Evolutionary conservation across 2,113 vertebrate species (phyloP), one percentile per base, ranked within the genome.

Genomic region (Labeo rohita): DNA sequence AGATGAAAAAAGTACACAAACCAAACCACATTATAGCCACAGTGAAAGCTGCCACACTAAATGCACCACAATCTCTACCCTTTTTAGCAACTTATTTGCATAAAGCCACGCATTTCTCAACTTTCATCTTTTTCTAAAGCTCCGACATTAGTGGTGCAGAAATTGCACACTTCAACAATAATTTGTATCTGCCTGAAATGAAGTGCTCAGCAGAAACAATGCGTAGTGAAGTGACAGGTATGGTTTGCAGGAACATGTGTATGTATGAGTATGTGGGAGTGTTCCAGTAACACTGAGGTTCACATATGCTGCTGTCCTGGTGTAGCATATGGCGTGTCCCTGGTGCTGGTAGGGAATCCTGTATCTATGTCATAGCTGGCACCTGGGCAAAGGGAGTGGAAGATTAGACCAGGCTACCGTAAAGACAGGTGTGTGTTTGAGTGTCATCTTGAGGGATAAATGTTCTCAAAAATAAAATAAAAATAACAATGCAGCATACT

Each of bases 311-410:
- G 63, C 73, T 87, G 63, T 87, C 80, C 72, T 85, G 68, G 72
- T 16, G 47, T 65, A 85, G n/a, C 87, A 88, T 88, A 88, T 88
- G 87, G 84, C 28, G 2, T 83, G 79, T 88, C 73, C 84, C 63
- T 79, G 81, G 77, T 87, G 86, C 88, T 87, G 83, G 83, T 87
- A 76, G 86, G 83, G 83, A 83, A 78, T 83, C 79, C 83, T 65
- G 86, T 83, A 85, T 50, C 52, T 72, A 54, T 85, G 79, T 85
- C 83, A 85, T 72, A 78, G 70, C 61, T 89, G 88, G 85, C 83
- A 78, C 54, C 3, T 21, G 21, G 61, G 49, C 50, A 43, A 28
- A 54, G 9, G n/a, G 72, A 75, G 49, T 23, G 72, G 63, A 54
- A 72, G 47, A 70, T 82, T 50, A 77, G 61, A 47, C 75, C 63